Percentiles rank a stretch among this genome's conserved stretches.
These are phyloP conservation scores for Saccostrea glomerata DNA, from an alignment of 1,140 invertebrate species.

Conservation along the genomic window DNA sequence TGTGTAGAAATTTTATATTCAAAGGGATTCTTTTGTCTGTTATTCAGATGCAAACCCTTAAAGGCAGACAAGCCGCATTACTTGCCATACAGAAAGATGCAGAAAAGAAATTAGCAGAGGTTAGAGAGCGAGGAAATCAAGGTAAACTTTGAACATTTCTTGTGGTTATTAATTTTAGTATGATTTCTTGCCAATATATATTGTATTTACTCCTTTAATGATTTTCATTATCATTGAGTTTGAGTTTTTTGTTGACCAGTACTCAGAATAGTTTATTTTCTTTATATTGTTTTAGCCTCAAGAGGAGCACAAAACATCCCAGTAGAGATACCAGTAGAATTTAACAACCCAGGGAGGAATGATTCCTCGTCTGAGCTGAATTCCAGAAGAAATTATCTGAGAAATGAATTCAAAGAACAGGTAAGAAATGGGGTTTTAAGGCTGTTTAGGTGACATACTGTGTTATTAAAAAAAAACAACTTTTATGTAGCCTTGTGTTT, in stretches of 20 bases:
- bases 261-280: background rate
- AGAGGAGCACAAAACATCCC: constrained; percentile 12
- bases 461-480: too few species aligned
- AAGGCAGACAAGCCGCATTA: constrained; percentile 71
- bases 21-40: background rate
- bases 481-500: background rate
- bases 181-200: background rate
- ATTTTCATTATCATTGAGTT: background rate
- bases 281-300: constrained; percentile 1
- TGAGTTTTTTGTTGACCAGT: background rate
- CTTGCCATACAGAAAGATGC: constrained; percentile 72
- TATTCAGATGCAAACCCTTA: constrained; percentile 69
- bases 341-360: background rate
- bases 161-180: background rate
- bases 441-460: background rate
- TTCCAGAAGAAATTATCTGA: constrained; percentile 61
- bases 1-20: background rate
- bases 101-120: constrained; percentile 69
- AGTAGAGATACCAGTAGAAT: background rate
- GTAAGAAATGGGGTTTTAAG: constrained; percentile 44
- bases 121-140: constrained; percentile 48
- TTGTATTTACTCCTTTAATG: background rate
- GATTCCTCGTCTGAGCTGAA: background rate
- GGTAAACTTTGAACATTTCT: background rate
- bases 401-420: constrained; percentile 72